Evolutionary conservation across 2,113 vertebrate species (phyloP), one percentile per base, ranked within the genome.

Genomic region (Orientallactaga bullata): DNA sequence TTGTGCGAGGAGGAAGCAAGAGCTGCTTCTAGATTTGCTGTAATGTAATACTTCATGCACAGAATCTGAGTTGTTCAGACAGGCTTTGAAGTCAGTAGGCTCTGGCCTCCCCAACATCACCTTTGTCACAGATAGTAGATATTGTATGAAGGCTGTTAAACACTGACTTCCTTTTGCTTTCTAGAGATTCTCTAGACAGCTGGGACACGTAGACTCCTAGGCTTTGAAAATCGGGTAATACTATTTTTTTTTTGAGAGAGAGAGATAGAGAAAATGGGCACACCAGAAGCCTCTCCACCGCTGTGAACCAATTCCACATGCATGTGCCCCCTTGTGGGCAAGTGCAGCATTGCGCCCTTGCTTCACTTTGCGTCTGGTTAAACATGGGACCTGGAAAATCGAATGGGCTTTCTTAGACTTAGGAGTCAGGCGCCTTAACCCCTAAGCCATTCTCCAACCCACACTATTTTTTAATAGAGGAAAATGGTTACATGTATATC

Each of bases 1-100:
- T 97, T 94, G 96, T 97, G 94, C 85, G 95, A 96, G 96, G 30
- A 93, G 85, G 95, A 96, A 97, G 95, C 77, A 95, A 96, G 95
- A 96, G 42, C 55, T 21, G 7, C 68, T 94, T 97, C 96, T 86
- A 96, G 96, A 95, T 97, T 96, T 91, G 90, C 96, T 93, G 88
- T 96, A 97, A 95, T 89, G 88, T 96, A 97, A 95, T 89, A 94
- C 95, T 97, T 96, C 94, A 32, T 11, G 83, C 88, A 61, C 58
- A 82, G 63, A 82, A 82, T 65, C 5, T 76, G 90, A 79, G 88
- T 20, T 92, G 79, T 26, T 83, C 60, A 93, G 94, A 92, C 7
- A 3, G 4, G 1, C n/a, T 71, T 93, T 63, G 16, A 81, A 18
- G 13, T 39, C 55, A 88, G 68, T 16, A 58, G 73, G 13, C 42